Evolutionary conservation across 2,113 vertebrate species (phyloP), one percentile per base, ranked within the genome.

Genomic region (Microtus oregoni): DNA sequence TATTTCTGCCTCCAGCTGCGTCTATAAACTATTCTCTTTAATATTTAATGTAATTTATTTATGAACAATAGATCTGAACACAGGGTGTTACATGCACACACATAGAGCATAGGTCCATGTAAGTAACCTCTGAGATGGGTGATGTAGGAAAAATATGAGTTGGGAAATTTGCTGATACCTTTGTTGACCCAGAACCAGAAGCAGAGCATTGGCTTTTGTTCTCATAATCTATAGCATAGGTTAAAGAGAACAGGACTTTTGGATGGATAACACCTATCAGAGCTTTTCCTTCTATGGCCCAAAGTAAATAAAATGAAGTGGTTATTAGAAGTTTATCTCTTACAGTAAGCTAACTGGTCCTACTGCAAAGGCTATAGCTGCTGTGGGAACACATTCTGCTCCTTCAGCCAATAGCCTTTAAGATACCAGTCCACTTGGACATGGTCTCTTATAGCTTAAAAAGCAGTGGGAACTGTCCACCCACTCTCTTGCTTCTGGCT

Each of bases 221-320:
- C 47, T 44, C 6, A 14, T 24, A 15, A 30, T 6, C 26, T 35
- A 26, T 50, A 67, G 14, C 3, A 28, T 3, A 72, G 14, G n/a
- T 47, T 28, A 88, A 73, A 17, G 5, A 47, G n/a, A 91, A 38
- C 30, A 75, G 11, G 44, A 7, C 65, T 72, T 82, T 19, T 61
- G 7, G n/a, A 68, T 61, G 50, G 38, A 30, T 8, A 44, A 41
- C 38, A 67, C 8, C 38, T 4, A 12, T 11, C 47, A 20, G 5
- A 22, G 82, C 52, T 28, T 70, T 35, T 32, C 24, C 44, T 75
- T 76, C 13, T 8, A 65, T 76, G 55, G 24, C 3, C 76, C 63
- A 26, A 0, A 2, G 1, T 13, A 50, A 50, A 86, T 14, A 30
- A 52, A 30, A 41, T 0, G 35, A 35, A 13, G 1, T 4, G n/a